phyloP scores from a whole-genome alignment of 2,888 invertebrate species.

The Chaitophorus viminalis region DNA sequence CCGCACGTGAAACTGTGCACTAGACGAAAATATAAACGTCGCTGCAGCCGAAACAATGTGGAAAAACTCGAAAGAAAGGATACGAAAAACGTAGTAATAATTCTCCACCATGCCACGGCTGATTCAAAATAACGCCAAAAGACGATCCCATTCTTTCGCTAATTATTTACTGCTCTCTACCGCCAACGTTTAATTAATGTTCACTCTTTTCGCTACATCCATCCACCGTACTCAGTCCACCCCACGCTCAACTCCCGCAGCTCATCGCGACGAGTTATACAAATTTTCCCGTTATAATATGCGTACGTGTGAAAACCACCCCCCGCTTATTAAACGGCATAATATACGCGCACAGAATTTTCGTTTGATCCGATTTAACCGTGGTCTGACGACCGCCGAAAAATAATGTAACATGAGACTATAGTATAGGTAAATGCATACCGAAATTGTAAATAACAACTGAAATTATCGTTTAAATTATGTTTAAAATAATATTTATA shows the following conservation, averaged over 20 bases:
- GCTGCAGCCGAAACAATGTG: slow-evolving; percentile 41
- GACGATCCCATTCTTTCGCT: slow-evolving; percentile 55
- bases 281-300: background rate
- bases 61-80: slow-evolving; percentile 49
- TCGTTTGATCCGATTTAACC: too few relatives aligned
- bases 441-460: too few relatives aligned
- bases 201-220: slow-evolving; percentile 29
- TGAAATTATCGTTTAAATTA: too few relatives aligned
- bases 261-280: background rate
- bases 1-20: background rate
- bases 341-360: background rate
- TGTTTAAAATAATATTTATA: too few relatives aligned
- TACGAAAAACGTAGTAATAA: slow-evolving; percentile 53
- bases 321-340: background rate
- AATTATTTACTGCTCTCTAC: slow-evolving; percentile 55
- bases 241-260: background rate
- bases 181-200: slow-evolving; percentile 59
- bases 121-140: slow-evolving; percentile 46
- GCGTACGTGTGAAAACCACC: background rate
- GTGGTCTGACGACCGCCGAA: too few relatives aligned
- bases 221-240: background rate
- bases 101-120: slow-evolving; percentile 4
- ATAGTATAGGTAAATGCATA: too few relatives aligned
- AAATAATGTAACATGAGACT: too few relatives aligned
- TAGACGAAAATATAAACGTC: slow-evolving; percentile 38